Evolutionary conservation across 1,140 invertebrate species (phyloP).

Genomic region (Bombus consobrinus): DNA sequence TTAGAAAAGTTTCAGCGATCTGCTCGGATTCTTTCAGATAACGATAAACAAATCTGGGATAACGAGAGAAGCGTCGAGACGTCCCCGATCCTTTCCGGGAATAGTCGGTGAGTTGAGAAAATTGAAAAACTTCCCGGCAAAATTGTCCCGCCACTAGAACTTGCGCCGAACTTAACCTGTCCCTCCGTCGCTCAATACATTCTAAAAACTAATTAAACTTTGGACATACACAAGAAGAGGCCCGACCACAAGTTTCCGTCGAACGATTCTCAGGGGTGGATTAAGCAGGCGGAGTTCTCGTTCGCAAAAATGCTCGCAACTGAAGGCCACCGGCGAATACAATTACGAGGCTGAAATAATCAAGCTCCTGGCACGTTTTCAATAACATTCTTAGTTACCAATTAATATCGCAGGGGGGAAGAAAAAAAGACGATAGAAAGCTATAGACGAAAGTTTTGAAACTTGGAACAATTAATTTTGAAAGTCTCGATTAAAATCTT

Average conservation of each 20-base stretch:
- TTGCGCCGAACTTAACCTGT: conserved; percentile 76
- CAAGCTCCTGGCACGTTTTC: conserved; percentile 10
- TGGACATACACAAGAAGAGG: conserved; percentile 68
- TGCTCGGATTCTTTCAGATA: conserved; percentile 22
- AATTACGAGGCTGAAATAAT: conserved; percentile 39
- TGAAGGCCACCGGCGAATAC: conserved; percentile 21
- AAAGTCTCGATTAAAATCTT: neutral
- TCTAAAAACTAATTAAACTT: conserved; percentile 84
- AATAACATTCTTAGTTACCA: neutral
- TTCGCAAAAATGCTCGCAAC: conserved; percentile 48
- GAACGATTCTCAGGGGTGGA: conserved; percentile 57
- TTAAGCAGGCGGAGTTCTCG: conserved; percentile 44
- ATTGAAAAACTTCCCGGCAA: conserved; percentile 82
- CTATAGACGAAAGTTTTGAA: neutral
- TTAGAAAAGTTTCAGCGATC: neutral
- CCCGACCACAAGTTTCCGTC: conserved; percentile 55
- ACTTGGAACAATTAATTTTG: neutral
- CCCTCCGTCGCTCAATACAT: conserved; percentile 60
- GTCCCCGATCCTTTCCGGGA: conserved; percentile 43
- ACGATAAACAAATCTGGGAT: conserved; percentile 69
- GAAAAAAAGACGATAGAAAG: neutral
- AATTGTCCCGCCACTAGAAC: conserved; percentile 78
- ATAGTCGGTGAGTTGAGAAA: conserved; percentile 73
- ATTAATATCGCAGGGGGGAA: neutral
- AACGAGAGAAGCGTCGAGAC: conserved; percentile 52